Percentiles rank a stretch among this genome's conserved stretches.
Evolutionary conservation across 2,797 vertebrate genomes (phyloP).

Genomic region (Molossus molossus): DNA sequence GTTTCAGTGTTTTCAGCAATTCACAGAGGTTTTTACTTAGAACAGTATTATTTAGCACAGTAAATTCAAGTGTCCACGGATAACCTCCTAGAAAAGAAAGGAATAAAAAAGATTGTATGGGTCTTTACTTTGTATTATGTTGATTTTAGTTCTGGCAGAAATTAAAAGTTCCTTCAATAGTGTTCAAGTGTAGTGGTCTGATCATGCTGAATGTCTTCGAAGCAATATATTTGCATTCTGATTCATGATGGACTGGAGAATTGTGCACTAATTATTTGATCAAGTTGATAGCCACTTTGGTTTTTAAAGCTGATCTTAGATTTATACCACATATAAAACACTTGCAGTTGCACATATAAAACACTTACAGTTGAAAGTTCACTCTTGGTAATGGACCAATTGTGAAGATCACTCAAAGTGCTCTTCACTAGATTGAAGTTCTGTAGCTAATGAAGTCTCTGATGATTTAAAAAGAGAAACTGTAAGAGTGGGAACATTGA

Average conservation of each 20-base stretch:
- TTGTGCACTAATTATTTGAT: slow-evolving; percentile 70
- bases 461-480: slow-evolving; percentile 59
- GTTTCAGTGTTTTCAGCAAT: slow-evolving; percentile 71
- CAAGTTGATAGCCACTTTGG: slow-evolving; percentile 69
- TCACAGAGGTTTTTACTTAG: slow-evolving; percentile 76
- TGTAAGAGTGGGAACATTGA: not conserved
- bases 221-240: slow-evolving; percentile 55
- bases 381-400: slow-evolving; percentile 65
- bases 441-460: slow-evolving; percentile 59
- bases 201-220: slow-evolving; percentile 22
- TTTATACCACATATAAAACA: slow-evolving; percentile 70
- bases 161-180: slow-evolving; percentile 51
- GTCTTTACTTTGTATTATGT: slow-evolving; percentile 53
- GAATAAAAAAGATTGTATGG: slow-evolving; percentile 62
- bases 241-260: slow-evolving; percentile 48
- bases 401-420: slow-evolving; percentile 66
- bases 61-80: slow-evolving; percentile 70
- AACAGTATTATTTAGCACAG: slow-evolving; percentile 73
- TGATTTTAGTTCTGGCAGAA: slow-evolving; percentile 69
- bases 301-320: slow-evolving; percentile 66
- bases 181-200: slow-evolving; percentile 12
- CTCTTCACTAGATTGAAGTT: slow-evolving; percentile 72
- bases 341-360: slow-evolving; percentile 65
- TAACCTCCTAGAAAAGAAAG: slow-evolving; percentile 64
- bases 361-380: slow-evolving; percentile 72